Evolutionary conservation across 2,888 invertebrate genomes (phyloP), one percentile per base, ranked within the genome.

Genomic region (Aromia moschata): DNA sequence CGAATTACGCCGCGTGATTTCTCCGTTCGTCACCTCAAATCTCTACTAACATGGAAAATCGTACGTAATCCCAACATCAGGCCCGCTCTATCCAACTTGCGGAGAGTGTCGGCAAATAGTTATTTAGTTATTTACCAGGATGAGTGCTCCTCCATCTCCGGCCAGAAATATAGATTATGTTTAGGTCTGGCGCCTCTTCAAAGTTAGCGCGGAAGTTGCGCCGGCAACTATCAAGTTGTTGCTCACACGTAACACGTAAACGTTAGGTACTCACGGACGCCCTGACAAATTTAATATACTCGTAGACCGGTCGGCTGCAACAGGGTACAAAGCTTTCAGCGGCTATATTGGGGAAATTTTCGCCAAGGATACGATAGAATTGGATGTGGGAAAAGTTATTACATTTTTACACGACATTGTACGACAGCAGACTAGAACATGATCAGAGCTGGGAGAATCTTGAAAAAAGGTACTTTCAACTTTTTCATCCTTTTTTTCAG

Each of bases 111-210:
- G 3, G 25, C 25, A 25, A 25, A 5, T 36, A 47, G 36, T 47
- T 47, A 36, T 47, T 17, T 14, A 43, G 18, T 43, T 43, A 43
- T 16, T 30, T 45, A 30, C 30, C 7, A n/a, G 7, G 36, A 36
- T 47, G 36, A 47, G 36, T 36, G 47, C 20, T 47, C n/a, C n/a
- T n/a, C 14, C 17, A 47, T 37, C 30, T 2, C 36, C 36, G 20
- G 36, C 47, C 18, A 20, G 47, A 47, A 47, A 47, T 47, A 47
- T 47, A 17, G 49, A 49, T 49, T 38, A 49, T 12, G 17, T 30
- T 38, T 38, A 49, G 49, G 37, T 25, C 12, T 49, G 38, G 30
- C 38, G 38, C 33, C 38, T 49, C 18, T 15, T 37, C n/a, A 25
- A 38, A 38, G 38, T 37, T 38, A 1, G 1, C 20, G 30, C 38